Percentiles rank a stretch among this genome's conserved stretches.
phyloP scores from a whole-genome alignment of 2,113 vertebrate genomes.

The Loxodonta africana region DNA sequence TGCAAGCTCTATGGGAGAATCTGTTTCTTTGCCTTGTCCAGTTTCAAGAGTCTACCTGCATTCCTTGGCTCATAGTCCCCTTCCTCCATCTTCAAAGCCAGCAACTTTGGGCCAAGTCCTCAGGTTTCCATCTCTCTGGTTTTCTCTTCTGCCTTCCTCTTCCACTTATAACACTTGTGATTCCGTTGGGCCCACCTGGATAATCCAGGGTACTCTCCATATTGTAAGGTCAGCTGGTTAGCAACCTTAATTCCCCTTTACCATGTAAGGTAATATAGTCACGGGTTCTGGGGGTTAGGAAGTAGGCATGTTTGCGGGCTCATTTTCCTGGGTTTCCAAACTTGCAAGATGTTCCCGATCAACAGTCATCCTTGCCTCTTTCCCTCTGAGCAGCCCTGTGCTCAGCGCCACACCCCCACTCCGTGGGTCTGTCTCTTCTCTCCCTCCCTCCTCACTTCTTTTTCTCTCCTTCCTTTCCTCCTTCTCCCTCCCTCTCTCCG shows the following conservation, averaged over 20 bases:
- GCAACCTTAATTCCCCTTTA: neutral
- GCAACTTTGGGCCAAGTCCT: neutral
- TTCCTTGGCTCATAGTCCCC: neutral
- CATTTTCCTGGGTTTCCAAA: neutral
- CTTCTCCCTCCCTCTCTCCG: neutral
- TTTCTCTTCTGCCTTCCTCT: neutral
- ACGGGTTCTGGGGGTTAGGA: neutral
- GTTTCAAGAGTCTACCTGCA: neutral
- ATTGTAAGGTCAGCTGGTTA: neutral
- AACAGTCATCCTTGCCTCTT: neutral
- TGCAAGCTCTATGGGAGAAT: neutral
- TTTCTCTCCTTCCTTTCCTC: neutral
- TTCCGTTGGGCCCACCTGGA: neutral
- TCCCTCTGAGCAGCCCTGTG: neutral
- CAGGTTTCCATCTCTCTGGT: neutral
- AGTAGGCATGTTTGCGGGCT: neutral
- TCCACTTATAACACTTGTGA: neutral
- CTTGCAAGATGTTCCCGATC: neutral
- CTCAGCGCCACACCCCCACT: neutral
- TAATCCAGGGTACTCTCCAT: neutral
- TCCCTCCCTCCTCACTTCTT: neutral
- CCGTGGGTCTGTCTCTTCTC: neutral
- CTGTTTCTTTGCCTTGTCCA: neutral
- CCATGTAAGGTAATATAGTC: neutral
- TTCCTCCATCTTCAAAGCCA: neutral